Base-by-base conservation (phyloP, 2,113 vertebrate species). In the Benitochromis conjunctus region DNA sequence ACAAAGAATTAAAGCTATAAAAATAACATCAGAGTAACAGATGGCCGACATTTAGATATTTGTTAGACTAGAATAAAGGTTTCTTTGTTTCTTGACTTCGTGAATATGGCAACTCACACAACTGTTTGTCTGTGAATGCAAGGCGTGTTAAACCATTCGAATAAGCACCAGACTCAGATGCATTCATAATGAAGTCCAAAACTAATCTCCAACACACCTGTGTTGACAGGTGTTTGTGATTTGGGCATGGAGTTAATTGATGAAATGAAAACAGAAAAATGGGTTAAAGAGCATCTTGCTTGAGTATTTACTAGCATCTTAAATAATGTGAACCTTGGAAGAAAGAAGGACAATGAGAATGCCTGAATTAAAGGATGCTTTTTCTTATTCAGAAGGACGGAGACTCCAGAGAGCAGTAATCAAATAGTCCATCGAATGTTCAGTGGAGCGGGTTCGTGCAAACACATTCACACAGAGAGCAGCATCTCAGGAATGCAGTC, bases 171-270 rank as follows among this genome's bases (percentile, higher is more conserved):
- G 62, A 86, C 34, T 79, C 89, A 82, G 79, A 89, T 90, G 88
- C 85, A 86, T 81, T 69, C 62, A 81, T 81, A 77, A 87, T 76
- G n/a, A 81, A 88, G 79, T 80, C 69, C 57, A 66, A 19, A 85
- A 57, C 78, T 82, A 87, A 92, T 92, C 84, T 83, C 62, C 58
- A 7, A n/a, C n/a, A n/a, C n/a, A n/a, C n/a, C n/a, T n/a, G n/a
- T 62, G 77, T 60, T 86, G 88, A 93, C 85, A 89, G 87, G 87
- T 92, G 92, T 92, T 92, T 92, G 82, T 88, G 85, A 89, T 92
- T 88, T 90, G n/a, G 6, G 41, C 16, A 51, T 18, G 58, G 19
- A 36, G 36, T 53, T 21, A 57, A 85, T 48, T 1, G 56, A 80
- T 79, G 24, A 85, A 86, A 90, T 54, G 9, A 48, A 90, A 79